A percentile compares a stretch with the other conserved stretches of the same genome.
Conservation (phyloP, 2,113 vertebrate genomes). For the Paraplagusia blochii region DNA sequence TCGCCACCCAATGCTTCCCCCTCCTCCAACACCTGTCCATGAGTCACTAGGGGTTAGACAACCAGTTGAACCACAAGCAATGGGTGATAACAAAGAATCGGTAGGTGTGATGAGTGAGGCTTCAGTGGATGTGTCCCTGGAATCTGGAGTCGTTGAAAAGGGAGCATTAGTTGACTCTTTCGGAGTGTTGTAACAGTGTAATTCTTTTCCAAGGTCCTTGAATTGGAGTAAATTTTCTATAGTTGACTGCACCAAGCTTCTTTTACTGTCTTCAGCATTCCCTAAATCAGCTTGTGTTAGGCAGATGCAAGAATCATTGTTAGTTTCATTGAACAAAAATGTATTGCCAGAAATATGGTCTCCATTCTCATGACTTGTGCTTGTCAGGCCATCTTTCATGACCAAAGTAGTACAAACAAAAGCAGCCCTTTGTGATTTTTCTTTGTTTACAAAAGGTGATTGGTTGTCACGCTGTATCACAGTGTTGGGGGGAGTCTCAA, state of each 20-base stretch:
- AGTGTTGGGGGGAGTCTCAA: conserved; percentile 35
- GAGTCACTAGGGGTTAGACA: conserved; percentile 79
- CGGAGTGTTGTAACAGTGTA: conserved; percentile 6
- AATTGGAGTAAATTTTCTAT: conserved; percentile 17
- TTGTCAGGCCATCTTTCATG: conserved; percentile 31
- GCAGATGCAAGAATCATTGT: conserved; percentile 6
- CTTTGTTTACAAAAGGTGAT: conserved; percentile 20
- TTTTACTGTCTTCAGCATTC: conserved; percentile 18
- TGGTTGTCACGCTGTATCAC: conserved; percentile 37
- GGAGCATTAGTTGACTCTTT: conserved; percentile 4
- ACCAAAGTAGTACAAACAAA: conserved; percentile 46
- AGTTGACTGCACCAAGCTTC: conserved; percentile 17
- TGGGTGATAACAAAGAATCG: conserved; percentile 77
- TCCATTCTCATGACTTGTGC: conserved; percentile 7
- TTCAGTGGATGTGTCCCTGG: conserved; percentile 61
- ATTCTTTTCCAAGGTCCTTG: conserved; percentile 19
- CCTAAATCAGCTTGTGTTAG: conserved; percentile 21
- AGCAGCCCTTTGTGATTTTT: conserved; percentile 11
- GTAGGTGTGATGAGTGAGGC: conserved; percentile 73
- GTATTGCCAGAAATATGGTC: conserved; percentile 5
- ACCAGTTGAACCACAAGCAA: conserved; percentile 76
- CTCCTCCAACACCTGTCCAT: conserved; percentile 68
- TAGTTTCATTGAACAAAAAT: too few relatives aligned
- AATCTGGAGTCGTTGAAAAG: conserved; percentile 61
- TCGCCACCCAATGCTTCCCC: conserved; percentile 71